A percentile compares a stretch with the other conserved stretches of the same genome.
Conservation (phyloP, 2,888 invertebrate species). For the Noctua pronuba region DNA sequence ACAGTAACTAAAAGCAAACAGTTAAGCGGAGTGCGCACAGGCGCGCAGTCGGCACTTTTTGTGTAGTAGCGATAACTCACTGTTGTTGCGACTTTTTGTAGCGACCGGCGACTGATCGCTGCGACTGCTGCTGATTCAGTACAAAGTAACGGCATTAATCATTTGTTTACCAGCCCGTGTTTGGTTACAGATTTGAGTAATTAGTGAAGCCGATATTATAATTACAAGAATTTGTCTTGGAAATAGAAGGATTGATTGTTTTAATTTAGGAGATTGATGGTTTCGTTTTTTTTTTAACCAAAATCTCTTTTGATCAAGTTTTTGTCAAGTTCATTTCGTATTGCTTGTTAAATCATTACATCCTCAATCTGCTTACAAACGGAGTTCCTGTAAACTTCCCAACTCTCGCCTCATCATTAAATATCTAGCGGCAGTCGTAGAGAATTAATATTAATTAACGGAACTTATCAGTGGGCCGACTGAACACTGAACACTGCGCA, state of each 20-base stretch:
- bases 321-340: not conserved
- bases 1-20: slow-evolving; percentile 47
- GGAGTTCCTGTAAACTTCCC: not conserved
- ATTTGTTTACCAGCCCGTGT: slow-evolving; percentile 29
- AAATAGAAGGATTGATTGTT: slow-evolving; percentile 1
- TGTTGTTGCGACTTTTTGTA: slow-evolving; percentile 30
- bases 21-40: slow-evolving; percentile 6
- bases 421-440: slow-evolving; percentile 50
- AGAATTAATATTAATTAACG: slow-evolving; percentile 64
- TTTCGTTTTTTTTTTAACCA: not conserved
- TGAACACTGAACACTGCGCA: too few species aligned
- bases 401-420: slow-evolving; percentile 49
- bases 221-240: slow-evolving; percentile 8
- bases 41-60: slow-evolving; percentile 30
- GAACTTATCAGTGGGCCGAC: slow-evolving; percentile 26
- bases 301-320: not conserved
- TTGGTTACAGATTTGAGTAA: slow-evolving; percentile 19
- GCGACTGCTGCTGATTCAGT: slow-evolving; percentile 18
- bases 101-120: slow-evolving; percentile 26
- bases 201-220: slow-evolving; percentile 9
- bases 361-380: slow-evolving; percentile 14
- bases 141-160: slow-evolving; percentile 38
- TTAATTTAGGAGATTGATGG: not conserved
- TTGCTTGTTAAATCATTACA: not conserved
- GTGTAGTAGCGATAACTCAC: slow-evolving; percentile 54